Conservation (phyloP, 2,888 invertebrate genomes). For the Acrocyrtus sp. region DNA sequence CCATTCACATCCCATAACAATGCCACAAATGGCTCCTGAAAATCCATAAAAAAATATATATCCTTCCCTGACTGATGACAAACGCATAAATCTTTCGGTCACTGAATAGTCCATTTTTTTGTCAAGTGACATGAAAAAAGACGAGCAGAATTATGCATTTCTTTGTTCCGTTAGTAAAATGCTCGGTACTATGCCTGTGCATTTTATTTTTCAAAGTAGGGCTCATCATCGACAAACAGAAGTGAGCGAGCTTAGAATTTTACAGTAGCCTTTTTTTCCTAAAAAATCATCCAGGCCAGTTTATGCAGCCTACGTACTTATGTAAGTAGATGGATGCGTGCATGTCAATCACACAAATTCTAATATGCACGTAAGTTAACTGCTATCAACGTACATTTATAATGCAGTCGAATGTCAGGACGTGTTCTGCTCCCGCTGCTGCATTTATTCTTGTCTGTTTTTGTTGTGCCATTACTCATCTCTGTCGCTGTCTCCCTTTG, state of each 20-base stretch:
- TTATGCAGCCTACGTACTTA: slow-evolving; percentile 19
- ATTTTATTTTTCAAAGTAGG: background rate
- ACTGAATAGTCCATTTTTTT: slow-evolving; percentile 27
- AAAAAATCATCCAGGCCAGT: no score
- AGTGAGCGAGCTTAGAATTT: background rate
- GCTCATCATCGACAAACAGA: slow-evolving; percentile 10
- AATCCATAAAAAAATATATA: background rate
- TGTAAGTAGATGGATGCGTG: slow-evolving; percentile 56
- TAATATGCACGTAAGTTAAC: slow-evolving; percentile 22
- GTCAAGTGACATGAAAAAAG: slow-evolving; percentile 33
- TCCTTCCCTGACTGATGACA: slow-evolving; percentile 37
- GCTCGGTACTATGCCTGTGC: no score
- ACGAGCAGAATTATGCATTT: slow-evolving; percentile 26
- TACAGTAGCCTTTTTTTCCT: background rate
- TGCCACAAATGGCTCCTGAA: slow-evolving; percentile 31
- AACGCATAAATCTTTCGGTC: slow-evolving; percentile 44
- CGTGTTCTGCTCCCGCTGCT: slow-evolving; percentile 48
- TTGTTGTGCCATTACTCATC: slow-evolving; percentile 49
- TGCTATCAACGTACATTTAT: slow-evolving; percentile 10
- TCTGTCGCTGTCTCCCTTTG: background rate
- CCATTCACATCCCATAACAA: slow-evolving; percentile 11
- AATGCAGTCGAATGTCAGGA: slow-evolving; percentile 33
- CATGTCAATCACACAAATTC: slow-evolving; percentile 62
- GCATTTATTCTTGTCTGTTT: slow-evolving; percentile 47
- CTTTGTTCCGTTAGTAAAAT: background rate